A percentile compares a stretch with the other conserved stretches of the same genome.
These are phyloP conservation scores for Hoplodrina ambigua DNA, from an alignment of 2,888 invertebrate species.

Conservation along the genomic window DNA sequence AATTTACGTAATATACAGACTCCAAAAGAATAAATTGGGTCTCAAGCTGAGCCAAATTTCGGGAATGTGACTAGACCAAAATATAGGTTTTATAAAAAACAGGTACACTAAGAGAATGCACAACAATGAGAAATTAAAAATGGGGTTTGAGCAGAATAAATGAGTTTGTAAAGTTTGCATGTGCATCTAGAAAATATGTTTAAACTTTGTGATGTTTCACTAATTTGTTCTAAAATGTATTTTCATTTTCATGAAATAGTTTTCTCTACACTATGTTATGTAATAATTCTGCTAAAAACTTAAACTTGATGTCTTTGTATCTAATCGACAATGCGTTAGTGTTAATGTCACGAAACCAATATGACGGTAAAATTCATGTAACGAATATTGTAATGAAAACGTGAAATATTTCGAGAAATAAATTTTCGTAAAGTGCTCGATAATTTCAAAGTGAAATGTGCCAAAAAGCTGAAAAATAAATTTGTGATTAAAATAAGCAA, in stretches of 20 bases:
- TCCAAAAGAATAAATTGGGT: background rate
- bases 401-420: constrained; percentile 43
- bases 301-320: constrained; percentile 36
- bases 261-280: constrained; percentile 14
- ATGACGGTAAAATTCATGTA: constrained; percentile 28
- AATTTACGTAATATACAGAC: background rate
- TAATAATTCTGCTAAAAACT: constrained; percentile 40
- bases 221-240: constrained; percentile 34
- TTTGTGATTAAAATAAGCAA: constrained; percentile 59
- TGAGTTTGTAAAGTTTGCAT: constrained; percentile 82
- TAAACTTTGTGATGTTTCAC: constrained; percentile 44
- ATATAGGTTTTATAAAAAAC: constrained; percentile 52
- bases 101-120: constrained; percentile 73
- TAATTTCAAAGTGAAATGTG: constrained; percentile 54
- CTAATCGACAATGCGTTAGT: constrained; percentile 18
- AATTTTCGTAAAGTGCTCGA: constrained; percentile 37
- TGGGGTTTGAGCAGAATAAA: constrained; percentile 89
- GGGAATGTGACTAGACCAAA: constrained; percentile 60
- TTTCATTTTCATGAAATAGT: constrained; percentile 15
- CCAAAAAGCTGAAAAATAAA: constrained; percentile 62
- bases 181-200: constrained; percentile 62
- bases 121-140: constrained; percentile 83
- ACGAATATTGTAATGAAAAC: constrained; percentile 14
- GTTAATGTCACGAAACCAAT: constrained; percentile 31
- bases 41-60: background rate